Evolutionary conservation across 2,797 vertebrate species (phyloP).

Genomic region (Gymnocypris eckloni): DNA sequence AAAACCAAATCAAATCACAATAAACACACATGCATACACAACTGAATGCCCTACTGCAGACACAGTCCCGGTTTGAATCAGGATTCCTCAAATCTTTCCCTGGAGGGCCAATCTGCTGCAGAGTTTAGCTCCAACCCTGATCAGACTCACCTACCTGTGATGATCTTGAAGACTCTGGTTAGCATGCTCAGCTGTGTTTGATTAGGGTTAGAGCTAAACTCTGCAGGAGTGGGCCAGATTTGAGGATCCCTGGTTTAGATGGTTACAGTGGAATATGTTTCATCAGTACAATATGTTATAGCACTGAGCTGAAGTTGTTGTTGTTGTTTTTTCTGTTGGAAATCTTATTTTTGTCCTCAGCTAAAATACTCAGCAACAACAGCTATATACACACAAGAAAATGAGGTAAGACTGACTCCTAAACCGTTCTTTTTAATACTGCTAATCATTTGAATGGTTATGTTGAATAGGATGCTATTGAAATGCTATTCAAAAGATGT

Average conservation of each 20-base stretch:
- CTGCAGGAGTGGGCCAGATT: too few relatives aligned
- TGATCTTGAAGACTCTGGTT: too few relatives aligned
- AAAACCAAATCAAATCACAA: constrained; percentile 18
- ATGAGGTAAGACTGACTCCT: constrained; percentile 12
- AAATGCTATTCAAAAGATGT: neutral
- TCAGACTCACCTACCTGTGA: too few relatives aligned
- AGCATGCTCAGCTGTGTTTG: too few relatives aligned
- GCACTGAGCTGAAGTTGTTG: neutral
- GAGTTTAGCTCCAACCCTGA: too few relatives aligned
- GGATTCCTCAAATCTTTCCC: too few relatives aligned
- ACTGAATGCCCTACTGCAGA: neutral
- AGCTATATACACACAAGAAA: constrained; percentile 23
- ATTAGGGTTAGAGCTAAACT: too few relatives aligned
- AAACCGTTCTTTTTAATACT: neutral
- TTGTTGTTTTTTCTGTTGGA: neutral
- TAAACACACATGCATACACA: neutral
- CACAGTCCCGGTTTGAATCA: neutral
- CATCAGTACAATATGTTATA: neutral
- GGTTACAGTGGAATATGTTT: neutral
- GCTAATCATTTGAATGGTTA: neutral
- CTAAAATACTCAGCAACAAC: constrained; percentile 3
- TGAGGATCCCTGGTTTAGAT: neutral
- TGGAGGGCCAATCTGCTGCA: too few relatives aligned
- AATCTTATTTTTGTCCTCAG: neutral
- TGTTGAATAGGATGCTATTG: neutral